Evolutionary conservation across 1,140 invertebrate genomes (phyloP), one percentile per base, ranked within the genome.

Genomic region (Rhopalosiphum padi): DNA sequence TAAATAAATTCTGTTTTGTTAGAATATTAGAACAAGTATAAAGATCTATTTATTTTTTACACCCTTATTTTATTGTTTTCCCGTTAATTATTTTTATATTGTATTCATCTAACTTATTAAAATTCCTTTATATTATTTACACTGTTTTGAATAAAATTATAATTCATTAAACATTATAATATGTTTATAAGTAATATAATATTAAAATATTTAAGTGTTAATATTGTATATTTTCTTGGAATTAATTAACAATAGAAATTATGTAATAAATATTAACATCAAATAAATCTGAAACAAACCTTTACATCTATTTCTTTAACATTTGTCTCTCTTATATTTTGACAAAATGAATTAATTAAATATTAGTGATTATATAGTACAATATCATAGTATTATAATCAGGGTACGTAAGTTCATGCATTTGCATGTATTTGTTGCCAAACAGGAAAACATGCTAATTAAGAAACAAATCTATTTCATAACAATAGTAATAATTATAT

Each of bases 11-110:
- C 8, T 90, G 37, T 90, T 90, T 90, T 90, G 35, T 60, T 60
- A 43, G 15, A 43, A 41, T 30, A 68, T 90, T 90, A 6, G 88
- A 90, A 43, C 37, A 60, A 41, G 6, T 53, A 60, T 88, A 37
- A 53, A 35, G 48, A 89, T 90, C 89, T 90, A 43, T 90, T 43
- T 90, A 37, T 53, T 68, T 30, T 68, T 68, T 68, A 60, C 11
- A 43, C 15, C 1, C 21, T 41, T 68, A 25, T 41, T 41, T 25
- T 90, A 41, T 37, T 25, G 18, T 37, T 90, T 41, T 89, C 41
- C 6, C 21, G 35, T 90, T 90, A 68, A 30, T 68, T 60, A n/a
- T 90, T 46, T 90, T 51, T 53, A 89, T 89, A 89, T 51, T 87
- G 48, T 53, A 55, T 89, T 22, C n/a, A 60, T 90, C 22, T 35